These are phyloP conservation scores for Nysson spinosus DNA, from an alignment of 2,888 invertebrate genomes.

Conservation along the genomic window DNA sequence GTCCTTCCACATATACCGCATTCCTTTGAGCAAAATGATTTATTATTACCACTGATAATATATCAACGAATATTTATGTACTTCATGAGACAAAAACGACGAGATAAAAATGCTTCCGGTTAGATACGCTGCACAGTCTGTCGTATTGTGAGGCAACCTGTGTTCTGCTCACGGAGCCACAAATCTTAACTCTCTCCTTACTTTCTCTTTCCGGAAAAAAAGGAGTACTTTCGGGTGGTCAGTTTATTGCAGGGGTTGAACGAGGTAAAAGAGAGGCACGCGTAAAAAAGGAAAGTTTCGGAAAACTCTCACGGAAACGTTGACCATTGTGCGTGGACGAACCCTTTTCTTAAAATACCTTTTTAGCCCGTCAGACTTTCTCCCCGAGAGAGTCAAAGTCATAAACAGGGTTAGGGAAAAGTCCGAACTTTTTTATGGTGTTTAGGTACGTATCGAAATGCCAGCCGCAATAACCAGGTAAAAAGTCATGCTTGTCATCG, in stretches of 20 bases:
- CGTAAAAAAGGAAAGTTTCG: constrained; percentile 68
- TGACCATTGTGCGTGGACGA: constrained; percentile 47
- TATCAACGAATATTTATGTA: no score
- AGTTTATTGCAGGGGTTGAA: constrained; percentile 75
- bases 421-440: constrained; percentile 71
- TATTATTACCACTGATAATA: no score
- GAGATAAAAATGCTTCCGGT: no score
- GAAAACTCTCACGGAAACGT: constrained; percentile 50
- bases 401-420: constrained; percentile 64
- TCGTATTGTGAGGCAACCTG: constrained; percentile 7
- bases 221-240: constrained; percentile 62
- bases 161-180: constrained; percentile 19
- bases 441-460: constrained; percentile 65
- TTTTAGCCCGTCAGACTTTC: constrained; percentile 64
- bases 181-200: constrained; percentile 60
- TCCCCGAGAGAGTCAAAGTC: constrained; percentile 63
- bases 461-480: constrained; percentile 38
- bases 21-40: no score
- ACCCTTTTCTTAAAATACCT: constrained; percentile 67
- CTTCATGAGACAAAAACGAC: no score
- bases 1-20: no score
- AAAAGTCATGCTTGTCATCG: constrained; percentile 21
- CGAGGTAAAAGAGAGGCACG: constrained; percentile 39
- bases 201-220: constrained; percentile 68
- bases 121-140: no score